These are phyloP conservation scores for Oreotrochilus melanogaster DNA, from an alignment of 2,113 vertebrate species.

Conservation along the genomic window DNA sequence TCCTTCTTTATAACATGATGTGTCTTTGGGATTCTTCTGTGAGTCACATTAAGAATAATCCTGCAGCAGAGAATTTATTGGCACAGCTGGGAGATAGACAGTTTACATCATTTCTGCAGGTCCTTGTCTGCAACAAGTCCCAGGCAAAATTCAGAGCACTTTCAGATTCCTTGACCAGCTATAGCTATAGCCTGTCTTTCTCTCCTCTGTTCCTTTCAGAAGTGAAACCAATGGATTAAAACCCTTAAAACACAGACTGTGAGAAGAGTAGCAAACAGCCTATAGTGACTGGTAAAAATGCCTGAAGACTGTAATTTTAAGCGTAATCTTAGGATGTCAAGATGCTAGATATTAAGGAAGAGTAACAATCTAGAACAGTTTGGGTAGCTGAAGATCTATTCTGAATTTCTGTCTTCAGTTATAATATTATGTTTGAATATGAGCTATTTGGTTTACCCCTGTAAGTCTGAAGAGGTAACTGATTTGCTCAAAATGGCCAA, in stretches of 20 bases:
- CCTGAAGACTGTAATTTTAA: background rate
- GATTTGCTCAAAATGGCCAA: background rate
- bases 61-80: background rate
- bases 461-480: background rate
- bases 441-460: background rate
- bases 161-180: background rate
- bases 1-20: background rate
- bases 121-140: background rate
- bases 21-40: background rate
- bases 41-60: background rate
- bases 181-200: background rate
- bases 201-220: background rate
- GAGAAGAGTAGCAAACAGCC: background rate
- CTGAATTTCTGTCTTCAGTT: background rate
- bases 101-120: background rate
- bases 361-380: background rate
- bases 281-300: background rate
- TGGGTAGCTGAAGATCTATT: background rate
- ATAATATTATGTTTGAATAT: background rate
- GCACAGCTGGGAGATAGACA: background rate
- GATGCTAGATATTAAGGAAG: background rate
- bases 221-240: background rate
- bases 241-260: background rate
- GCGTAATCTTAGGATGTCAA: background rate
- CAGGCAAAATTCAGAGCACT: background rate